Base-by-base conservation (phyloP, 2,888 invertebrate species). In the Sipunculus nudus region DNA sequence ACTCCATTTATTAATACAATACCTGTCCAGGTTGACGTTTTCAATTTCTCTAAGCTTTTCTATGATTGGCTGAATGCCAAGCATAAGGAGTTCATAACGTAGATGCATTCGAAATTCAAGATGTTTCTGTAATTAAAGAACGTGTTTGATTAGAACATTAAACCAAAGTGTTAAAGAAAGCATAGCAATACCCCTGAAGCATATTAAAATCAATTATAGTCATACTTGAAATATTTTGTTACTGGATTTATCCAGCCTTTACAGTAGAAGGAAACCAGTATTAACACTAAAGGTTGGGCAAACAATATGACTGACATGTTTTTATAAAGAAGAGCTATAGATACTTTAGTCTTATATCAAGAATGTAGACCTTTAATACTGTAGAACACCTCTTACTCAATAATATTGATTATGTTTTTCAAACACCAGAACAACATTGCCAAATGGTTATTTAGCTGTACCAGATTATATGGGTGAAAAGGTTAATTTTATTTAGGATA, bases 61-160 rank as follows among this genome's bases (percentile, higher is more conserved):
- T 70, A 97, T 94, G 21, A 96, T 91, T 28, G 96, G 96, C 74
- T 96, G 94, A 71, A 98, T 94, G 21, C 98, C 98, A 68, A 98
- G 87, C 94, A 97, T 95, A 29, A 98, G 87, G 70, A 98, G 90
- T 83, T 98, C 98, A 80, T 96, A 97, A 81, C 98, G 89, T 57
- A 98, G 86, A 84, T 98, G 98, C 67, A 97, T 86, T 53, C 98
- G 88, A 82, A 98, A 98, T 85, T 98, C 96, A 32, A 97, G 86
- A 73, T 94, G 84, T 60, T 83, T 83, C 86, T 86, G 74, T 63
- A 60, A 67, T 43, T 2, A 52, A 38, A 48, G 19, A 49, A 38
- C 13, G 38, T 31, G 31, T 35, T 21, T 13, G 13, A 50, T 3
- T 19, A 10, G 6, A 43, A 8, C 25, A 43, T 39, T 45, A 13